Evolutionary conservation across 2,113 vertebrate species (phyloP).

Genomic region (Ariopsis seemanni): DNA sequence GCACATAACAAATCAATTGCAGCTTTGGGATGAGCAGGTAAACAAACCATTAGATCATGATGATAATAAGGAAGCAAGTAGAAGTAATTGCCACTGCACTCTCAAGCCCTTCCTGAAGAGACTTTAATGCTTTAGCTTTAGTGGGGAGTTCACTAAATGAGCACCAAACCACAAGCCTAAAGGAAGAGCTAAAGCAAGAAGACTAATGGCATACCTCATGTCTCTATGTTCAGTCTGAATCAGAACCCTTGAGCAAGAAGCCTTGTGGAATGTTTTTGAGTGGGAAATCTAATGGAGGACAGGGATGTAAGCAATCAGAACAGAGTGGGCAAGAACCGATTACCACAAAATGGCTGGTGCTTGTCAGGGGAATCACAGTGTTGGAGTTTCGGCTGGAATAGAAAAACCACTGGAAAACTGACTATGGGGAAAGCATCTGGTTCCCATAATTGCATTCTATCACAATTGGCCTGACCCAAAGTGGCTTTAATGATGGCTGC

Average conservation of each 20-base stretch:
- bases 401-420: slow-evolving; percentile 70
- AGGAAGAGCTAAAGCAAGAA: slow-evolving; percentile 7
- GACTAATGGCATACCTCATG: slow-evolving; percentile 43
- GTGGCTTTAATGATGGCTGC: slow-evolving; percentile 64
- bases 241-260: slow-evolving; percentile 55
- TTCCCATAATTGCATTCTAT: slow-evolving; percentile 70
- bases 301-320: slow-evolving; percentile 73
- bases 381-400: slow-evolving; percentile 70
- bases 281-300: slow-evolving; percentile 70
- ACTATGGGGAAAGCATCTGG: slow-evolving; percentile 77
- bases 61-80: slow-evolving; percentile 33
- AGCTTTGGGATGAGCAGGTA: slow-evolving; percentile 1
- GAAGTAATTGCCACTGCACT: slow-evolving; percentile 18
- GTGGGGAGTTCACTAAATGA: neutral
- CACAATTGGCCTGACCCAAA: slow-evolving; percentile 70
- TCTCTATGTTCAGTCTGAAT: slow-evolving; percentile 63
- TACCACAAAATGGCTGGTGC: slow-evolving; percentile 73
- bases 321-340: slow-evolving; percentile 66
- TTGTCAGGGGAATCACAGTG: slow-evolving; percentile 66
- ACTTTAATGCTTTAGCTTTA: slow-evolving; percentile 19
- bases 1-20: slow-evolving; percentile 4
- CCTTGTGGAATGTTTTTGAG: slow-evolving; percentile 59
- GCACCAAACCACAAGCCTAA: slow-evolving; percentile 23
- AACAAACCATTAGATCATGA: slow-evolving; percentile 27
- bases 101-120: slow-evolving; percentile 14